These are phyloP conservation scores for Caenorhabditis imperialis DNA, from an alignment of 2,888 invertebrate species.

Conservation along the genomic window DNA sequence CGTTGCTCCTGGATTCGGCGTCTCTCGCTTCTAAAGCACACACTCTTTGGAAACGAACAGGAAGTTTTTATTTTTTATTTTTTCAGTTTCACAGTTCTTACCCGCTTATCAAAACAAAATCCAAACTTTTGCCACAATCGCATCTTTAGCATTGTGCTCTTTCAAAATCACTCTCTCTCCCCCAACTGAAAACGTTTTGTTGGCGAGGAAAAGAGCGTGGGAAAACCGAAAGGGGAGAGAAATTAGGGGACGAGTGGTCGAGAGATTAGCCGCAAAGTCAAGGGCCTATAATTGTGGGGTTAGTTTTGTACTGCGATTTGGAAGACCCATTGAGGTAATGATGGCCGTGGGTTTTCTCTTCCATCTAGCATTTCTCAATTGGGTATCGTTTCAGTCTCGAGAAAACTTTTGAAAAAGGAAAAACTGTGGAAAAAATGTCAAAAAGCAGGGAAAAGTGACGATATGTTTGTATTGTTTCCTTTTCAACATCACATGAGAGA, in stretches of 20 bases:
- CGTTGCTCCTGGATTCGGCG: conserved; percentile 15
- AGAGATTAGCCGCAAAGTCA: not conserved
- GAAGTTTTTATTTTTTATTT: not conserved
- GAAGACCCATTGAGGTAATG: too few species aligned
- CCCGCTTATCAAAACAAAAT: conserved; percentile 44
- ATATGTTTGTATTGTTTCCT: too few species aligned
- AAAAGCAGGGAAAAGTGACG: too few species aligned
- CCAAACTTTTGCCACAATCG: conserved; percentile 38
- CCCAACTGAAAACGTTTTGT: not conserved
- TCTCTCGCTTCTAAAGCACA: conserved; percentile 44
- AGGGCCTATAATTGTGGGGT: not conserved
- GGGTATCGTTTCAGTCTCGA: too few species aligned
- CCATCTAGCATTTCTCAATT: too few species aligned
- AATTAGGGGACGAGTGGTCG: not conserved
- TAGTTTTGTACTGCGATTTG: not conserved
- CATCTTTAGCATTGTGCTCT: conserved; percentile 7
- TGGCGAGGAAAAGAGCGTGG: conserved; percentile 18
- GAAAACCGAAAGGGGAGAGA: conserved; percentile 12
- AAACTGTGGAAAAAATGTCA: too few species aligned
- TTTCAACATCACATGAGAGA: too few species aligned
- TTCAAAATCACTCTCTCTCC: too few species aligned
- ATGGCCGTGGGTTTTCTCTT: too few species aligned
- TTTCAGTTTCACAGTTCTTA: conserved; percentile 5
- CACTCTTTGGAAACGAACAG: not conserved
- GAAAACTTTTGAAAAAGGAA: too few species aligned